Base-by-base conservation (phyloP, 1,140 invertebrate genomes). In the Homalodisca vitripennis region DNA sequence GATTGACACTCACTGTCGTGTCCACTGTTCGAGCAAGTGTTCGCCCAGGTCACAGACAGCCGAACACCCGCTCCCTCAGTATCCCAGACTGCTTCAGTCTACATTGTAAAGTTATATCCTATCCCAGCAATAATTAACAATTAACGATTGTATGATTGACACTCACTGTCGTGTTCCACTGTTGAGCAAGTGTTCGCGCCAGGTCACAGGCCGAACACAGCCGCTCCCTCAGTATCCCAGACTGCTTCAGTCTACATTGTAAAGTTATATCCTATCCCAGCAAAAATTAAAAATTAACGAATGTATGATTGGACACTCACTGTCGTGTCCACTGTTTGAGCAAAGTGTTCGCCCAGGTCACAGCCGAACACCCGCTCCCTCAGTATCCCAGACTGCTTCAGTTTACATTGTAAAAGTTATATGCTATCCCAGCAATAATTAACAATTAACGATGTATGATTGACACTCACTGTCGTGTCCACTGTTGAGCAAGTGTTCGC, bases 121-220 rank as follows among this genome's bases (percentile, higher is more conserved):
- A n/a, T n/a, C n/a, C n/a, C n/a, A n/a, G n/a, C n/a, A n/a, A n/a
- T n/a, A n/a, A n/a, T n/a, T n/a, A n/a, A n/a, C n/a, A n/a, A n/a
- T n/a, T n/a, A n/a, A n/a, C n/a, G n/a, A n/a, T n/a, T n/a, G n/a
- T n/a, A n/a, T n/a, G n/a, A n/a, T n/a, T n/a, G n/a, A n/a, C n/a
- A n/a, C n/a, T n/a, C n/a, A n/a, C n/a, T n/a, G n/a, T n/a, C n/a
- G n/a, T n/a, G n/a, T n/a, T n/a, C n/a, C n/a, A n/a, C n/a, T n/a
- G n/a, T n/a, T n/a, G n/a, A n/a, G n/a, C n/a, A n/a, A n/a, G n/a
- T n/a, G 98, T 95, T 80, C 98, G 95, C 0, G 94, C 94, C 14
- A 98, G 83, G 81, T 98, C 96, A 81, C 95, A 97, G 31, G 95
- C 94, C n/a, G n/a, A n/a, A 80, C 98, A 98, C 0, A 98, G 94